Percentiles rank a stretch among this genome's conserved stretches.
Evolutionary conservation across 1,140 invertebrate genomes (phyloP).

Genomic region (Lasioglossum albipes): DNA sequence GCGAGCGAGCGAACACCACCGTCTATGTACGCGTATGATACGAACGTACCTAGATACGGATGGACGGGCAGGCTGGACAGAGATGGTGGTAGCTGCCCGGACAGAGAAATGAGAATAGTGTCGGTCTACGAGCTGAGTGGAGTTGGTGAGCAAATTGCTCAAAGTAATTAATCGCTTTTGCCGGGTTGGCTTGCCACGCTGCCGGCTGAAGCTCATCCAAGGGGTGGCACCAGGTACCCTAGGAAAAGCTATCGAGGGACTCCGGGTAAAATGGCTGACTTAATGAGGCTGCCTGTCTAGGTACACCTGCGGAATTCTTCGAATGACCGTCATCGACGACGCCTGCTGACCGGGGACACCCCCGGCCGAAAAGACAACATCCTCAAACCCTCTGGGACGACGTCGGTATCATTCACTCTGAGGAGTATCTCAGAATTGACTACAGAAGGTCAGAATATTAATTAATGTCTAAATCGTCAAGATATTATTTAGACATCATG

Average conservation of each 20-base stretch:
- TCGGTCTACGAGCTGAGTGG: conserved; percentile 77
- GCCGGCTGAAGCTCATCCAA: conserved; percentile 73
- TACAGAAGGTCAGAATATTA: too few species aligned
- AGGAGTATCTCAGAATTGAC: too few species aligned
- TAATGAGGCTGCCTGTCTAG: conserved; percentile 51
- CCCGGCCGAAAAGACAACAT: too few species aligned
- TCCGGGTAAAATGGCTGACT: conserved; percentile 66
- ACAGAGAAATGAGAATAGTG: conserved; percentile 78
- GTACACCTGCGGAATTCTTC: conserved; percentile 49
- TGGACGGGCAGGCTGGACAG: conserved; percentile 51
- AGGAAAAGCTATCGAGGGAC: conserved; percentile 67
- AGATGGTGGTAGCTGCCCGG: conserved; percentile 60
- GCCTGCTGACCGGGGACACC: background rate
- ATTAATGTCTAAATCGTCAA: too few species aligned
- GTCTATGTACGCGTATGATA: conserved; percentile 52
- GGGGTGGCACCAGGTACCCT: conserved; percentile 72
- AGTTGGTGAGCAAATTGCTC: conserved; percentile 79
- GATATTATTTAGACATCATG: too few species aligned
- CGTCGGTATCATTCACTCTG: too few species aligned
- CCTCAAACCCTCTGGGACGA: too few species aligned
- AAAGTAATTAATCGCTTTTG: conserved; percentile 80
- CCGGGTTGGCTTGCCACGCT: conserved; percentile 74
- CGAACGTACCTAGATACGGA: conserved; percentile 56
- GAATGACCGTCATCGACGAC: conserved; percentile 44
- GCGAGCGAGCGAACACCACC: background rate